Percentiles rank a stretch among this genome's conserved stretches.
Conservation (phyloP, 2,113 vertebrate species). For the Bubalus kerabau region DNA sequence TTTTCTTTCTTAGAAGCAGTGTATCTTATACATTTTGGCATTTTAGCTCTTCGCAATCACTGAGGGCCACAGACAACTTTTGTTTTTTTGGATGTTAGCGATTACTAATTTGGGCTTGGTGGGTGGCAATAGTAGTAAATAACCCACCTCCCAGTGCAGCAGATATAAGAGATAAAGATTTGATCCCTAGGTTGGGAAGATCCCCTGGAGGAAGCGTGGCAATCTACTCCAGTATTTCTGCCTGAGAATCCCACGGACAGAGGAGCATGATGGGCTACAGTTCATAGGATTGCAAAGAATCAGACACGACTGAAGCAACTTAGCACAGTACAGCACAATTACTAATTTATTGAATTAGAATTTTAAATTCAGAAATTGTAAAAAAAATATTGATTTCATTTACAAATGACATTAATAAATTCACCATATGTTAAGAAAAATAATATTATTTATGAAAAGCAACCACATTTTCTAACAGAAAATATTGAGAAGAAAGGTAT, state of each 20-base stretch:
- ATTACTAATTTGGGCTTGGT: background rate
- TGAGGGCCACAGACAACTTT: background rate
- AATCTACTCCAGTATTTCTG: background rate
- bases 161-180: background rate
- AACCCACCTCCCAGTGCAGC: rapidly evolving
- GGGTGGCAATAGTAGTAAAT: background rate
- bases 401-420: background rate
- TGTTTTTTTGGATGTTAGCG: background rate
- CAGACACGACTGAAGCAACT: background rate
- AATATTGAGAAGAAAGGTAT: background rate
- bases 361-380: background rate
- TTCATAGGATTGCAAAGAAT: background rate
- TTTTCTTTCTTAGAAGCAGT: background rate
- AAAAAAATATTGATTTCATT: background rate
- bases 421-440: background rate
- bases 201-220: background rate
- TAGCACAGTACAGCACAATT: background rate
- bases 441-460: background rate
- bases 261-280: background rate
- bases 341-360: background rate
- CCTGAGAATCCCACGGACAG: background rate
- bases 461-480: background rate
- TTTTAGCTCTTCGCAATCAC: background rate
- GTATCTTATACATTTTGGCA: background rate
- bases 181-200: background rate